Conservation (phyloP, 2,888 invertebrate genomes). For the Campaea margaritaria region DNA sequence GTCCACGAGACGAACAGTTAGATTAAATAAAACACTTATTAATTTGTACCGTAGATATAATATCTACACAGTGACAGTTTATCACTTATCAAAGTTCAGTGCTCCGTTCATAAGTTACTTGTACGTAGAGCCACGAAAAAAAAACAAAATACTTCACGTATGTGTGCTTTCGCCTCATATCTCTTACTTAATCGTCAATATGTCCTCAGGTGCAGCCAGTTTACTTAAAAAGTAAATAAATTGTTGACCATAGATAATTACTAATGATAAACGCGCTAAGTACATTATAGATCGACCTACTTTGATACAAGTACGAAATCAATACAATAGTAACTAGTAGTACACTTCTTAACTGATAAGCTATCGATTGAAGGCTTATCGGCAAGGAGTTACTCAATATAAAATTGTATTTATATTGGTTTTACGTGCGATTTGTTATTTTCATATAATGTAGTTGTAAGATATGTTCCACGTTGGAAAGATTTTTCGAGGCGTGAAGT, state of each 20-base stretch:
- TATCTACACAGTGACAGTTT: too few species aligned
- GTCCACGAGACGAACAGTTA: too few species aligned
- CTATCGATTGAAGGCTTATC: slow-evolving; percentile 49
- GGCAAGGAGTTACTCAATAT: slow-evolving; percentile 44
- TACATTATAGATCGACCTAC: slow-evolving; percentile 67
- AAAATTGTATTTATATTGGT: slow-evolving; percentile 6
- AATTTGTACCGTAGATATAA: too few species aligned
- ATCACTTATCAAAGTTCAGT: slow-evolving; percentile 44
- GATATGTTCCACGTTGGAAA: too few species aligned
- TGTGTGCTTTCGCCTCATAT: slow-evolving; percentile 17
- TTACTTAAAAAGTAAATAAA: slow-evolving; percentile 43
- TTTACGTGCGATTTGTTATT: neutral
- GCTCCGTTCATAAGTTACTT: neutral
- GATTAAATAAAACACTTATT: too few species aligned
- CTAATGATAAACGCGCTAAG: slow-evolving; percentile 36
- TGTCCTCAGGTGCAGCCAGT: slow-evolving; percentile 44
- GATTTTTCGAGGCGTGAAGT: too few species aligned
- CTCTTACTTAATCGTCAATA: slow-evolving; percentile 26
- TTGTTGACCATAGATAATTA: slow-evolving; percentile 37
- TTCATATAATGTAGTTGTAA: neutral
- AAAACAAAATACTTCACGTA: slow-evolving; percentile 9
- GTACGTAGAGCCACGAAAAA: too few species aligned
- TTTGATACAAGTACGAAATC: slow-evolving; percentile 64
- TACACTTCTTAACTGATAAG: slow-evolving; percentile 68
- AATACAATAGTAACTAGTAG: slow-evolving; percentile 58